Conservation (phyloP, 1,140 invertebrate species). For the Brachionus plicatilis region DNA sequence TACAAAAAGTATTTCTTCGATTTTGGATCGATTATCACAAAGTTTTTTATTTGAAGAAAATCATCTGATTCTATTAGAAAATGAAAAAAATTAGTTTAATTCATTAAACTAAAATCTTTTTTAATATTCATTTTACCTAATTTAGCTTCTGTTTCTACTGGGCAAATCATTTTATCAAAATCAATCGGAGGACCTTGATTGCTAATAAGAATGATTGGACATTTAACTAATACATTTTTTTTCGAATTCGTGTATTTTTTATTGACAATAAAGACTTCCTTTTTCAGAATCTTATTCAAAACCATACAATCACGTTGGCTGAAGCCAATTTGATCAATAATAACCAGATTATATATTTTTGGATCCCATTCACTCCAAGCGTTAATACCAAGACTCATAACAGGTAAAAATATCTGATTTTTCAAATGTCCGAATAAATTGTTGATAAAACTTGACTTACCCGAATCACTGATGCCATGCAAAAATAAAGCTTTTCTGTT, state of each 20-base stretch:
- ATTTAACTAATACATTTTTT: background rate
- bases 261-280: background rate
- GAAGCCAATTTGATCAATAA: background rate
- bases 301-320: too few relatives aligned
- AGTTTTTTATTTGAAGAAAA: background rate
- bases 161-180: background rate
- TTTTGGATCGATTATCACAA: background rate
- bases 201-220: background rate
- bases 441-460: background rate
- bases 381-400: background rate
- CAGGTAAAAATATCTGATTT: background rate
- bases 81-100: background rate
- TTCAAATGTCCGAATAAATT: background rate
- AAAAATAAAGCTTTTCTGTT: background rate
- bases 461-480: background rate
- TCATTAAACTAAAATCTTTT: background rate
- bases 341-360: background rate
- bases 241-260: background rate
- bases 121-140: background rate
- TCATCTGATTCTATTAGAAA: background rate
- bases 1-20: background rate
- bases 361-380: slow-evolving; percentile 7
- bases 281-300: background rate
- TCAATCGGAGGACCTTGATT: background rate
- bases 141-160: background rate